Percentiles rank a stretch among this genome's conserved stretches.
These are phyloP conservation scores for Macrocentrus cingulum DNA, from an alignment of 1,140 invertebrate genomes.

Conservation along the genomic window DNA sequence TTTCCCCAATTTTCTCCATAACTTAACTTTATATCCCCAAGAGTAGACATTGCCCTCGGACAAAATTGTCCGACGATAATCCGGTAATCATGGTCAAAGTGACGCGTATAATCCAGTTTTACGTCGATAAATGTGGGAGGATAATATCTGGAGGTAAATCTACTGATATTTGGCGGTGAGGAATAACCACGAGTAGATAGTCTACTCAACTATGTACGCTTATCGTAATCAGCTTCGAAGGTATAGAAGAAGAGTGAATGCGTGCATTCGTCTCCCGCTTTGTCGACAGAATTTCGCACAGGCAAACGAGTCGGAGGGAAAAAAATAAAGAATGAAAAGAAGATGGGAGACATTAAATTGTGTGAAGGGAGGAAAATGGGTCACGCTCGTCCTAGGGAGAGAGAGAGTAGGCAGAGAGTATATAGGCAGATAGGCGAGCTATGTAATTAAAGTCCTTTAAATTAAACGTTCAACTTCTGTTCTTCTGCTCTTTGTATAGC, in stretches of 20 bases:
- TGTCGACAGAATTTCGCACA: neutral
- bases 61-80: too few species aligned
- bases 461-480: neutral
- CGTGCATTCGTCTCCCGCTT: constrained; percentile 8
- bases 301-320: neutral
- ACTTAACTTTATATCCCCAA: too few species aligned
- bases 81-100: too few species aligned
- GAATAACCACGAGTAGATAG: constrained; percentile 15
- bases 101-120: too few species aligned
- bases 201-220: constrained; percentile 20
- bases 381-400: neutral
- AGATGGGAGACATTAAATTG: neutral
- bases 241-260: constrained; percentile 1
- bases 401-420: neutral
- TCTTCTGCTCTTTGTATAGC: neutral
- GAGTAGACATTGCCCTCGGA: too few species aligned
- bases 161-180: constrained; percentile 5
- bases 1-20: too few species aligned
- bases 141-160: neutral
- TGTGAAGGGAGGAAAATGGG: neutral
- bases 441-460: constrained; percentile 1
- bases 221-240: constrained; percentile 22
- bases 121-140: too few species aligned
- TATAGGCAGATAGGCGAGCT: neutral
- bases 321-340: neutral